A percentile compares a stretch with the other conserved stretches of the same genome.
phyloP scores from a whole-genome alignment of 2,113 vertebrate genomes.

The Coturnix japonica region DNA sequence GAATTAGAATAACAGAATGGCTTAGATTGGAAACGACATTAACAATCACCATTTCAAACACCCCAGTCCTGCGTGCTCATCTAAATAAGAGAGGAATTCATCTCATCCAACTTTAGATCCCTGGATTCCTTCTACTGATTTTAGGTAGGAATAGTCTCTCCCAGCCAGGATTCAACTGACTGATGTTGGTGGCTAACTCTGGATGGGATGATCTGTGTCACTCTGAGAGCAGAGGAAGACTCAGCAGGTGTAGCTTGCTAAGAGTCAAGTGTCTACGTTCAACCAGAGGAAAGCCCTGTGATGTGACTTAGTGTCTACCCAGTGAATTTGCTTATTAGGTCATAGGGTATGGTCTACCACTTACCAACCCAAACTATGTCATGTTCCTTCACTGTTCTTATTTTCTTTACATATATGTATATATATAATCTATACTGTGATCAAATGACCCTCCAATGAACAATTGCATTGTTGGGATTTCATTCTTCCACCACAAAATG shows the following conservation, averaged over 20 bases:
- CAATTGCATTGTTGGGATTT: background rate
- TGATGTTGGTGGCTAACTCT: background rate
- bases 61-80: background rate
- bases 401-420: background rate
- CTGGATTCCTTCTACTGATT: background rate
- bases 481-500: background rate
- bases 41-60: too few species aligned
- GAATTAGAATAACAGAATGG: background rate
- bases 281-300: rapidly evolving
- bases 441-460: background rate
- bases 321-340: background rate
- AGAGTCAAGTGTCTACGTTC: background rate
- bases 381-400: rapidly evolving
- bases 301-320: background rate
- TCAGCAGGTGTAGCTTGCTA: background rate
- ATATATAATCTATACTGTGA: too few species aligned
- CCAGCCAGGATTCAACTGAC: background rate
- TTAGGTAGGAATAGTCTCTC: rapidly evolving
- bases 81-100: rapidly evolving
- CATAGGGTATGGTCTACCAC: too few species aligned
- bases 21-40: too few species aligned
- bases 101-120: background rate
- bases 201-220: background rate
- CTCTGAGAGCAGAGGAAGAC: background rate
- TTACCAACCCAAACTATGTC: background rate